phyloP scores from a whole-genome alignment of 2,113 vertebrate species.

The Elaphurus davidianus region DNA sequence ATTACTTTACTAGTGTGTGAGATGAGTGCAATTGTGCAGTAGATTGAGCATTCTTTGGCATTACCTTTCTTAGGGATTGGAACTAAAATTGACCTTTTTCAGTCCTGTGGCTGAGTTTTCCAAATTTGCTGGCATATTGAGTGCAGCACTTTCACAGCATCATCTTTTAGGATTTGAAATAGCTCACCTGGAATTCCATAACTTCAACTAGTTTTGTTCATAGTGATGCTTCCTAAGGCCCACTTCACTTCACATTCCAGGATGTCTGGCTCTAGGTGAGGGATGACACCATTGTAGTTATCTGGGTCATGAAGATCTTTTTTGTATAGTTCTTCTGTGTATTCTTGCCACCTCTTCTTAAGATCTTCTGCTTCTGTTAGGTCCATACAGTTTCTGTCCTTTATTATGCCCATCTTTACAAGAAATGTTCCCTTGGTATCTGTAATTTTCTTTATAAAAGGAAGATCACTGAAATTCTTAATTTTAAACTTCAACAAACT shows the following conservation, averaged over 20 bases:
- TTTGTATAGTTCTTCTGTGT: not conserved
- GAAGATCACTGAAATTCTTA: not conserved
- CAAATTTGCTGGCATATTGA: not conserved
- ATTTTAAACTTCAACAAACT: not conserved
- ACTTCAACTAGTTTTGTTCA: not conserved
- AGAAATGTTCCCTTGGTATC: not conserved
- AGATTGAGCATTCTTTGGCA: not conserved
- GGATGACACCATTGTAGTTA: not conserved
- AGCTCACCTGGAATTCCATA: not conserved
- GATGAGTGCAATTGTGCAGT: rapidly evolving
- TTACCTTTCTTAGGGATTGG: not conserved
- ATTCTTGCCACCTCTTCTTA: not conserved
- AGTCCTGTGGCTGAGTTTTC: not conserved
- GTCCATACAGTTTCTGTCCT: not conserved
- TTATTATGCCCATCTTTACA: not conserved
- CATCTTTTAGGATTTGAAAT: not conserved
- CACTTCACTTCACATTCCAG: not conserved
- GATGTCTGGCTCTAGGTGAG: not conserved
- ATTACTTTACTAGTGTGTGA: not conserved
- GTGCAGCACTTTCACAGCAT: not conserved
- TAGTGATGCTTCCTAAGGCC: not conserved
- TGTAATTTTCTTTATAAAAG: not conserved
- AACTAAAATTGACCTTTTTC: not conserved
- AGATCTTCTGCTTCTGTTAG: not conserved
- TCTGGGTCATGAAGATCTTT: not conserved